Evolutionary conservation across 2,888 invertebrate species (phyloP), one percentile per base, ranked within the genome.

Genomic region (Germaria angustata): DNA sequence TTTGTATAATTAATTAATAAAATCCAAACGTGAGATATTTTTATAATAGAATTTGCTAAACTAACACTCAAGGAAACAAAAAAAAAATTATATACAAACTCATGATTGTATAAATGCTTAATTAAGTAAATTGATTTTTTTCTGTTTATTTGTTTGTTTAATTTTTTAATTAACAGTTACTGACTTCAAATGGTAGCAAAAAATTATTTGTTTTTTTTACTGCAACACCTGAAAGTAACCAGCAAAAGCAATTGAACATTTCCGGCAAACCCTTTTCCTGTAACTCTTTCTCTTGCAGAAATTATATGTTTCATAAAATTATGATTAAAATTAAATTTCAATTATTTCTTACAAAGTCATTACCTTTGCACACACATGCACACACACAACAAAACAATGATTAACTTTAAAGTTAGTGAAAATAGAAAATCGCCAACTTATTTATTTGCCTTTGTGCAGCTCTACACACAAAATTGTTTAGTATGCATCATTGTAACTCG

Each of bases 1-100:
- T 68, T 76, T 57, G 59, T 49, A 59, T 76, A 68, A 76, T 57
- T 76, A 76, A 76, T 51, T 59, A 49, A 57, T 59, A 59, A 59
- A 76, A 66, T 51, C 59, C 28, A 41, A 76, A 51, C 76, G 59
- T 76, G 68, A 76, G 66, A 59, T 49, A 39, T 76, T 76, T 75
- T 55, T 32, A 20, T 53, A 63, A 65, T 17, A 55, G 55, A 61
- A 36, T 20, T 57, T 34, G 17, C 2, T n/a, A 41, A 41, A 24
- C 0, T 20, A 49, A 44, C n/a, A 39, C 9, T 11, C 11, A 34
- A 32, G 32, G 11, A 17, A 63, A 44, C 1, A 6, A 34, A 65
- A 66, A 20, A 20, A 69, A 55, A 55, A 15, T 53, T 53, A 24
- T 36, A 49, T 49, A 51, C 17, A 41, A 24, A 28, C 28, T 32